Conservation (phyloP, 2,888 invertebrate genomes). For the Opisthograptis luteolata region DNA sequence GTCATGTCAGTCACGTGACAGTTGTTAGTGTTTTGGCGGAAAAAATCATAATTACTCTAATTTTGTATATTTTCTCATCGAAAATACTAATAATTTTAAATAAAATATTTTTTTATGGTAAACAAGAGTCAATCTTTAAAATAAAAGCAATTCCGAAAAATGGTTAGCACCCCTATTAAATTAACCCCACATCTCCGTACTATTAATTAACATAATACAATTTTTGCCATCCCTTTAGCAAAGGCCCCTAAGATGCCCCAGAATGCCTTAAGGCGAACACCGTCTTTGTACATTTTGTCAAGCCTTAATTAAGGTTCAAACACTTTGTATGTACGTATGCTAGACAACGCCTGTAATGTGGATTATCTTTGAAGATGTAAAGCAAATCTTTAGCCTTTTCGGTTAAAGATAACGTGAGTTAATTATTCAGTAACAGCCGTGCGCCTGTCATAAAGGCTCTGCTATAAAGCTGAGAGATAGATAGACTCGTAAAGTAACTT, state of each 20-base stretch:
- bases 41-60: no score
- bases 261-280: conserved; percentile 23
- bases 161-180: not conserved
- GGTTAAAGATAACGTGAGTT: conserved; percentile 4
- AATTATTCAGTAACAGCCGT: conserved; percentile 13
- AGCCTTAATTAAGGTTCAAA: conserved; percentile 37
- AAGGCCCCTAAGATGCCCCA: not conserved
- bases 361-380: conserved; percentile 40
- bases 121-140: no score
- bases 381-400: conserved; percentile 36
- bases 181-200: not conserved
- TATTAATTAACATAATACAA: conserved; percentile 21
- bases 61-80: no score
- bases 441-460: conserved; percentile 1
- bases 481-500: no score
- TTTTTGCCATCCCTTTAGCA: conserved; percentile 27
- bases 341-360: conserved; percentile 22
- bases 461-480: not conserved
- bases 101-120: no score
- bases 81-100: no score
- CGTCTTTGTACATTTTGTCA: conserved; percentile 41
- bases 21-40: no score
- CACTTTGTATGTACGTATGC: conserved; percentile 23
- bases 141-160: no score
- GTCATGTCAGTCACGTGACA: no score